phyloP scores from a whole-genome alignment of 2,888 invertebrate species.

The Volucella zonaria region DNA sequence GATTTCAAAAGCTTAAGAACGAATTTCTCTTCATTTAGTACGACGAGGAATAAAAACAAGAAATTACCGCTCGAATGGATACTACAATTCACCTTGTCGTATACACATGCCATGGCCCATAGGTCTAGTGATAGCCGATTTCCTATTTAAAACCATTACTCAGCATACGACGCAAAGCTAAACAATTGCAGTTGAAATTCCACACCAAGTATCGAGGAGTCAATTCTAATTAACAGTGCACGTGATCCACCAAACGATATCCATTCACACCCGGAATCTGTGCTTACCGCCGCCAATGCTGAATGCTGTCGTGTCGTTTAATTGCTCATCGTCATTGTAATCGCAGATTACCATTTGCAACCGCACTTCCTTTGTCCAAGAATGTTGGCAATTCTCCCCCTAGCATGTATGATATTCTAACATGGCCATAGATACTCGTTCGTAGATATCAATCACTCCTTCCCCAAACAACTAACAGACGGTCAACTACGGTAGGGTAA shows the following conservation, averaged over 20 bases:
- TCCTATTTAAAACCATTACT: neutral
- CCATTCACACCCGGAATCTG: constrained; percentile 42
- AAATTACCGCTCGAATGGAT: too few relatives aligned
- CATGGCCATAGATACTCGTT: too few relatives aligned
- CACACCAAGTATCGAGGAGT: constrained; percentile 45
- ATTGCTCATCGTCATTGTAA: constrained; percentile 60
- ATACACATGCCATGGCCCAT: neutral
- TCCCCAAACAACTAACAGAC: constrained; percentile 28
- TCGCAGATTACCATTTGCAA: constrained; percentile 51
- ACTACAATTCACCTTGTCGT: too few relatives aligned
- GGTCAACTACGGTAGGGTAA: constrained; percentile 47
- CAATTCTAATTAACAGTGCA: constrained; percentile 61
- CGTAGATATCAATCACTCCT: constrained; percentile 23
- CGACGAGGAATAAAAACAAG: too few relatives aligned
- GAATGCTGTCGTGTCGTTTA: constrained; percentile 29
- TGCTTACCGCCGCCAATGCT: constrained; percentile 11
- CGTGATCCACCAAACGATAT: constrained; percentile 48
- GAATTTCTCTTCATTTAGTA: too few relatives aligned
- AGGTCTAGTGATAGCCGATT: neutral
- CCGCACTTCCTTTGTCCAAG: constrained; percentile 46
- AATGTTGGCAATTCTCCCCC: constrained; percentile 31
- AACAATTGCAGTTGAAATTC: constrained; percentile 41
- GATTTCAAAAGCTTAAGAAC: too few relatives aligned
- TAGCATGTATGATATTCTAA: neutral
- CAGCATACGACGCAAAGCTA: constrained; percentile 5